These are phyloP conservation scores for Zoanthus solanderi DNA, from an alignment of 92 coral and sea anemone genomes.

Conservation along the genomic window DNA sequence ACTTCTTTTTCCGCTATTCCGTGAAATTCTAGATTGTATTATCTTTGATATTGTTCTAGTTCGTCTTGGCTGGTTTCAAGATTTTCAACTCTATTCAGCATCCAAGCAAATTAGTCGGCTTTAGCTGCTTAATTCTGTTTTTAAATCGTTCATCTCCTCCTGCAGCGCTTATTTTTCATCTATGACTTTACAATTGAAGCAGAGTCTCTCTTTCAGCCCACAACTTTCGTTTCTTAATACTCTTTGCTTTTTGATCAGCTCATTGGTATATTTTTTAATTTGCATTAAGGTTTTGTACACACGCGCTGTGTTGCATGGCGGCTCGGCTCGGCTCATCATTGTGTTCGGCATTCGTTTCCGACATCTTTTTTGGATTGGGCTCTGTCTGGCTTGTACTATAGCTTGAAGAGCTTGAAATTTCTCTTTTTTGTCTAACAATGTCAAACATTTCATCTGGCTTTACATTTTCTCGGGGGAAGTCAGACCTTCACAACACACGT, in stretches of 20 bases:
- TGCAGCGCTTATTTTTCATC: not conserved
- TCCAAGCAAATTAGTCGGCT: no score
- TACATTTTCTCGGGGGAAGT: not conserved
- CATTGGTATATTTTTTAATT: not conserved
- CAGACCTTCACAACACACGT: not conserved
- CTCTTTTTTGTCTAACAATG: not conserved
- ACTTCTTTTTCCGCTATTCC: not conserved
- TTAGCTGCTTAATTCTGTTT: not conserved
- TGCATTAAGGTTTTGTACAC: not conserved
- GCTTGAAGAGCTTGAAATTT: slow-evolving; percentile 7
- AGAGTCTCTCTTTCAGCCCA: not conserved
- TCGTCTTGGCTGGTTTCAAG: not conserved
- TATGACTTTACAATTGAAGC: not conserved
- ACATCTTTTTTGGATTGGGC: slow-evolving; percentile 2
- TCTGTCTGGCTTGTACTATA: not conserved
- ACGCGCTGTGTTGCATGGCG: not conserved
- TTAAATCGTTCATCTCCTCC: not conserved
- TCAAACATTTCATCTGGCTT: not conserved
- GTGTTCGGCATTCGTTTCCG: not conserved
- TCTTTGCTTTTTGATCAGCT: not conserved
- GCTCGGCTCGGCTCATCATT: not conserved
- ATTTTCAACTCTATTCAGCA: not conserved
- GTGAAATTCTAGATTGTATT: not conserved
- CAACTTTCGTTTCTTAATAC: not conserved
- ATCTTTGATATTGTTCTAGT: not conserved